Conservation (phyloP, 1,140 invertebrate species). For the Heliconius eleuchia region DNA sequence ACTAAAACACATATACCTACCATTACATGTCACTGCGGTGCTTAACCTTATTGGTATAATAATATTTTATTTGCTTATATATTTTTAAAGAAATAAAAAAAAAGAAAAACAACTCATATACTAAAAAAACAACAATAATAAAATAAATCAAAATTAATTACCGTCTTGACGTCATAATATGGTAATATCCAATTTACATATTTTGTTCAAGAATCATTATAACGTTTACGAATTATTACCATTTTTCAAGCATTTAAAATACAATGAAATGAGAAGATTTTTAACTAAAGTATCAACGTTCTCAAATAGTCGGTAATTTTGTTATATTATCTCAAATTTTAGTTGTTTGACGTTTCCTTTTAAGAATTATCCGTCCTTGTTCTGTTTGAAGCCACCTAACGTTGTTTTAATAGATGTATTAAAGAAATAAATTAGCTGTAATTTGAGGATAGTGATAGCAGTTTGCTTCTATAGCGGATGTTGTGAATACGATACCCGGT, state of each 20-base stretch:
- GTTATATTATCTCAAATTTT: neutral
- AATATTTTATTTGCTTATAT: too few relatives aligned
- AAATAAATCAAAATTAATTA: neutral
- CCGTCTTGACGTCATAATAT: neutral
- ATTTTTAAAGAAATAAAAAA: too few relatives aligned
- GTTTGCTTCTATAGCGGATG: neutral
- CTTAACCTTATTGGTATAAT: too few relatives aligned
- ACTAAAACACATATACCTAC: too few relatives aligned
- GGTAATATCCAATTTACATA: neutral
- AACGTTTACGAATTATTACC: slow-evolving; percentile 1
- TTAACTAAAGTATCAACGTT: neutral
- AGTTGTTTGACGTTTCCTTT: slow-evolving; percentile 2
- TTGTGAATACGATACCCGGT: neutral
- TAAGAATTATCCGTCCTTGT: neutral
- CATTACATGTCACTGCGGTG: too few relatives aligned
- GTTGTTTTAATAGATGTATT: neutral
- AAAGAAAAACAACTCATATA: neutral
- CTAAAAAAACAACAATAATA: neutral
- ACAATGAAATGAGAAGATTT: neutral
- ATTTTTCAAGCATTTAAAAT: neutral
- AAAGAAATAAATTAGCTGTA: neutral
- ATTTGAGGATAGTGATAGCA: neutral
- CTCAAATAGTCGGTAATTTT: slow-evolving; percentile 6
- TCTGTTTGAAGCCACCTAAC: neutral
- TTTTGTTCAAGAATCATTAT: neutral